phyloP scores from a whole-genome alignment of 2,797 vertebrate species.

The Gambusia yucatana region DNA sequence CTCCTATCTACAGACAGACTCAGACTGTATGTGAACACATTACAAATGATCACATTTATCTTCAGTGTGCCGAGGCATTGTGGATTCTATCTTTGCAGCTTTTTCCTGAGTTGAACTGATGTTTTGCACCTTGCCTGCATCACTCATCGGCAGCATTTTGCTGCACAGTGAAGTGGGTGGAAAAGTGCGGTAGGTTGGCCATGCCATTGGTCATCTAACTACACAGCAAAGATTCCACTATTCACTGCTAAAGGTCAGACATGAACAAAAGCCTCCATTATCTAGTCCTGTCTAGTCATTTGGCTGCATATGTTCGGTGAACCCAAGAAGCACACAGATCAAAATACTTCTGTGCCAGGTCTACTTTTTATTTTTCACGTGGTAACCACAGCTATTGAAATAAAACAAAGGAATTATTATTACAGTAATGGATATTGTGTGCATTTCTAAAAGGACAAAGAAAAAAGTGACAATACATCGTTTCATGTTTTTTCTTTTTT shows the following conservation, averaged over 20 bases:
- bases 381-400: background rate
- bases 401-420: background rate
- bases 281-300: constrained; percentile 13
- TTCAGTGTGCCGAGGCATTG: background rate
- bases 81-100: constrained; percentile 15
- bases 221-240: constrained; percentile 21
- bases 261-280: constrained; percentile 4
- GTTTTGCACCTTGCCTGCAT: constrained; percentile 19
- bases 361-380: background rate
- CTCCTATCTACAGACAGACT: constrained; percentile 38
- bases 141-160: constrained; percentile 15
- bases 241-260: constrained; percentile 27
- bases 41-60: constrained; percentile 38
- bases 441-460: background rate
- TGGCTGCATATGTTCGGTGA: constrained; percentile 1
- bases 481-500: background rate
- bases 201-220: constrained; percentile 33
- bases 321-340: background rate
- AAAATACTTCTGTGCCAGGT: background rate
- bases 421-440: background rate
- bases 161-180: constrained; percentile 8
- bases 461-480: background rate
- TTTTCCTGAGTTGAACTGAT: constrained; percentile 17
- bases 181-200: constrained; percentile 28
- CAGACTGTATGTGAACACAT: constrained; percentile 29